phyloP scores from a whole-genome alignment of 2,888 invertebrate species.

The Lasioglossum lativentre region DNA sequence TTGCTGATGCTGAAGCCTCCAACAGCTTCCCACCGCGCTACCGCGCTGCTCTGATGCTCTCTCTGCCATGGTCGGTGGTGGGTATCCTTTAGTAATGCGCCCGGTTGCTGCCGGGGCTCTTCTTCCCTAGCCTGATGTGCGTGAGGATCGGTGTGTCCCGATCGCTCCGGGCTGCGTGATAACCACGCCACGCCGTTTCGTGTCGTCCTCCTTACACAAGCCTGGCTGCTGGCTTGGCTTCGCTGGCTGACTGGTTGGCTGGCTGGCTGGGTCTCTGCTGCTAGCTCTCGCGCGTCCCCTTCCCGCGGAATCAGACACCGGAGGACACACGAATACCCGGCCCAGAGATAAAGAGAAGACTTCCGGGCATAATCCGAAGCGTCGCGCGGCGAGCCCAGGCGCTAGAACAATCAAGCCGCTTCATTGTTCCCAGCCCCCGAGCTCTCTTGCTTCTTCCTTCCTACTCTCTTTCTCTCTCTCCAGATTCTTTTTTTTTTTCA shows the following conservation, averaged over 20 bases:
- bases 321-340: constrained; percentile 54
- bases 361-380: constrained; percentile 84
- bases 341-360: constrained; percentile 80
- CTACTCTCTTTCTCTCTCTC: constrained; percentile 42
- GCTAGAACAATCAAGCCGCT: constrained; percentile 83
- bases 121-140: constrained; percentile 31
- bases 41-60: not conserved
- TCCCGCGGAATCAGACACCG: constrained; percentile 47
- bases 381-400: constrained; percentile 72
- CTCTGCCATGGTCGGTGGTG: constrained; percentile 40
- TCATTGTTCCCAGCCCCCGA: constrained; percentile 77
- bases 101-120: constrained; percentile 38
- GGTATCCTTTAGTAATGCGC: constrained; percentile 44
- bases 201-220: constrained; percentile 55
- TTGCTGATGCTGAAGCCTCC: constrained; percentile 48
- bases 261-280: no score
- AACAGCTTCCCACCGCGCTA: not conserved
- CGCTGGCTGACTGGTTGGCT: no score
- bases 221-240: no score
- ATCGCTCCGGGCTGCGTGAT: constrained; percentile 64
- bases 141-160: constrained; percentile 51
- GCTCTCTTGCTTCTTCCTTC: constrained; percentile 64
- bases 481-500: constrained; percentile 39
- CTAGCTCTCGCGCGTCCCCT: constrained; percentile 10
- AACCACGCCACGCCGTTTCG: constrained; percentile 50